These are phyloP conservation scores for Drosophila neocordata DNA, from an alignment of 1,140 invertebrate genomes.

Conservation along the genomic window DNA sequence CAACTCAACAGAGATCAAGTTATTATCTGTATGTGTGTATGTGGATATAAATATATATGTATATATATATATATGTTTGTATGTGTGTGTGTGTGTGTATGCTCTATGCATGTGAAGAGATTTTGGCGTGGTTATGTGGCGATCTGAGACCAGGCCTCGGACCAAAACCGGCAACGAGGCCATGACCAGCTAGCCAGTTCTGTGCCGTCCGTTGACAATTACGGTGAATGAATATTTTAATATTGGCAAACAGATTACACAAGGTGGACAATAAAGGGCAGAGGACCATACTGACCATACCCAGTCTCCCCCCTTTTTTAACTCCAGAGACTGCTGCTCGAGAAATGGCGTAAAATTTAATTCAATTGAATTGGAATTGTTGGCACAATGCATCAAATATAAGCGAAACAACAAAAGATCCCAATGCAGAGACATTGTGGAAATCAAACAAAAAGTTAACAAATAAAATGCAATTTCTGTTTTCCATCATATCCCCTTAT, in stretches of 20 bases:
- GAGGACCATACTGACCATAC: neutral
- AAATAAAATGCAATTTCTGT: constrained; percentile 26
- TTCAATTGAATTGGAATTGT: constrained; percentile 78
- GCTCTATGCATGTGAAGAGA: constrained; percentile 35
- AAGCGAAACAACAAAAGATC: constrained; percentile 28
- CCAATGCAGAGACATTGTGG: constrained; percentile 6
- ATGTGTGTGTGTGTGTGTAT: constrained; percentile 9
- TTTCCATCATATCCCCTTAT: constrained; percentile 27
- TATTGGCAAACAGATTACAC: constrained; percentile 81
- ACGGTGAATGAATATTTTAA: constrained; percentile 81
- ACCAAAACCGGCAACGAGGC: neutral
- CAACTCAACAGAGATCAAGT: constrained; percentile 81
- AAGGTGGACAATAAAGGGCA: constrained; percentile 61
- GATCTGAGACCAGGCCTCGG: constrained; percentile 37
- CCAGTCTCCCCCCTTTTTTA: too few relatives aligned
- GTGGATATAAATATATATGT: constrained; percentile 20
- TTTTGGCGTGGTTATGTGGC: constrained; percentile 64
- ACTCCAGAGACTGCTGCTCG: constrained; percentile 17
- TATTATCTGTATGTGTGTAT: constrained; percentile 59
- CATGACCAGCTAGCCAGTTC: constrained; percentile 23
- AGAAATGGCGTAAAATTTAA: constrained; percentile 77
- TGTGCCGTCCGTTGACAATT: constrained; percentile 70
- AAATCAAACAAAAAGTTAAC: constrained; percentile 10
- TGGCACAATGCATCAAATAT: constrained; percentile 69
- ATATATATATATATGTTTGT: constrained; percentile 19